Conservation (phyloP, 2,113 vertebrate species). For the Nematolebias whitei region DNA sequence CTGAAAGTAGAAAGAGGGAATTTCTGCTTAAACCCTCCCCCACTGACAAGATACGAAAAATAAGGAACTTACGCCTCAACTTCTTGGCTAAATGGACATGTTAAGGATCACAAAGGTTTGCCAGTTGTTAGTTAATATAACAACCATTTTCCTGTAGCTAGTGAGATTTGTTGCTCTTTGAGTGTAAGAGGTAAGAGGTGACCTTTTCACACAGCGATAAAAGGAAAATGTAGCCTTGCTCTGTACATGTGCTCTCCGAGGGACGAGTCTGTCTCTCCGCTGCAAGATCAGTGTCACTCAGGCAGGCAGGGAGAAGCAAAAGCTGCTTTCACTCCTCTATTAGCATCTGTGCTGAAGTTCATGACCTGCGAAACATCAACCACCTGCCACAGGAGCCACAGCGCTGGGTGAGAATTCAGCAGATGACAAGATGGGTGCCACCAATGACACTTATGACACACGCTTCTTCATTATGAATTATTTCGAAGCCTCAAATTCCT, state of each 20-base stretch:
- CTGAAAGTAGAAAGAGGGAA: constrained; percentile 27
- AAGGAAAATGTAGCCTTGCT: constrained; percentile 6
- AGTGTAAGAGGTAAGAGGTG: no score
- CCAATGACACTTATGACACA: constrained; percentile 28
- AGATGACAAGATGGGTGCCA: constrained; percentile 7
- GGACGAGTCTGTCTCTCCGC: constrained; percentile 45
- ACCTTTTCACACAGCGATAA: constrained; percentile 17
- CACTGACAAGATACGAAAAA: constrained; percentile 3
- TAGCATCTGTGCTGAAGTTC: constrained; percentile 56
- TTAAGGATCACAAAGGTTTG: neutral
- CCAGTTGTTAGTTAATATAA: neutral
- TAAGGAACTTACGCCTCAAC: constrained; percentile 36
- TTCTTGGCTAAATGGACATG: neutral
- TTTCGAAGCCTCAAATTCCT: constrained; percentile 23
- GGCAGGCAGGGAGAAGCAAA: constrained; percentile 31
- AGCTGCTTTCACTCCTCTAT: constrained; percentile 42
- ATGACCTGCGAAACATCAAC: constrained; percentile 45
- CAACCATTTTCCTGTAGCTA: neutral
- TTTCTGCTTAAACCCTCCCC: constrained; percentile 47
- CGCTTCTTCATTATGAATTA: constrained; percentile 30
- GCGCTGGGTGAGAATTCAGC: constrained; percentile 31
- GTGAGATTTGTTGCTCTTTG: neutral
- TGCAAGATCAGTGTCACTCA: constrained; percentile 66
- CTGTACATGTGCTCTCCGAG: constrained; percentile 28
- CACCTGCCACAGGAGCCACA: constrained; percentile 22